Percentiles rank a stretch among this genome's conserved stretches.
Conservation (phyloP, 2,888 invertebrate species). For the Byasa hedistus region DNA sequence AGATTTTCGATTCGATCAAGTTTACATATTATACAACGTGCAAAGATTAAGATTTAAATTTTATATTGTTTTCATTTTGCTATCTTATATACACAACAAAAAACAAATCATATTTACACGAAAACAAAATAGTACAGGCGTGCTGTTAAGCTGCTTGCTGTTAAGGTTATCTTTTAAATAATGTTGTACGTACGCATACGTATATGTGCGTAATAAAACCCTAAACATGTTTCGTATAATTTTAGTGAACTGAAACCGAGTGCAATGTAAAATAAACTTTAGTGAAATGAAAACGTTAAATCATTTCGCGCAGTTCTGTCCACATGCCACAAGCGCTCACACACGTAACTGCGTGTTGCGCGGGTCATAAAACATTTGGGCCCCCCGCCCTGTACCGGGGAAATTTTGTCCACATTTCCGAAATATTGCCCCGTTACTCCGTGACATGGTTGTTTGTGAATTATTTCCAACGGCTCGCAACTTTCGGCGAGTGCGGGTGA, state of each 20-base stretch:
- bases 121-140: too few relatives aligned
- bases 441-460: slow-evolving; percentile 36
- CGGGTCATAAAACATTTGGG: slow-evolving; percentile 63
- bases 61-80: too few relatives aligned
- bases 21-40: too few relatives aligned
- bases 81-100: too few relatives aligned
- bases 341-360: slow-evolving; percentile 54
- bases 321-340: slow-evolving; percentile 61
- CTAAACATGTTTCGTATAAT: slow-evolving; percentile 25
- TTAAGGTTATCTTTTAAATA: too few relatives aligned
- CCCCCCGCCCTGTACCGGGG: slow-evolving; percentile 37
- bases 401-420: slow-evolving; percentile 38
- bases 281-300: slow-evolving; percentile 66
- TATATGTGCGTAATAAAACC: background rate
- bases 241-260: slow-evolving; percentile 36
- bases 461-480: slow-evolving; percentile 28
- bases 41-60: too few relatives aligned
- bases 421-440: slow-evolving; percentile 34
- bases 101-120: too few relatives aligned
- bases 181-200: too few relatives aligned
- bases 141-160: too few relatives aligned
- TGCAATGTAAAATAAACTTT: slow-evolving; percentile 55
- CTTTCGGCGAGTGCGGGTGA: slow-evolving; percentile 5
- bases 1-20: too few relatives aligned
- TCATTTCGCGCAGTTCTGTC: slow-evolving; percentile 65